Conservation (phyloP, 2,113 vertebrate genomes). For the Seriola rivoliana region DNA sequence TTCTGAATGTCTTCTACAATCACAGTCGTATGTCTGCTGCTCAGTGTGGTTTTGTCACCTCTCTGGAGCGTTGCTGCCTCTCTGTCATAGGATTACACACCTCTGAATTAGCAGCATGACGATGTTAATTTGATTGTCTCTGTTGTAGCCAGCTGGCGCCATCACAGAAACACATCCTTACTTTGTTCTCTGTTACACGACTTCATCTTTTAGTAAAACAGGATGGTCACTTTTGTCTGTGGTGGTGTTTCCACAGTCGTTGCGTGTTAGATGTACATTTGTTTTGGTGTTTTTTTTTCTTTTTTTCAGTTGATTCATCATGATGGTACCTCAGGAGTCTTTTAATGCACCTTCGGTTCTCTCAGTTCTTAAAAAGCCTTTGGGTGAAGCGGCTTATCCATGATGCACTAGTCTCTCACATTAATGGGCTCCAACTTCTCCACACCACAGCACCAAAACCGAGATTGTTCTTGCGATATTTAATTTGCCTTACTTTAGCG, state of each 20-base stretch:
- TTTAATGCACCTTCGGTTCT: conserved; percentile 5
- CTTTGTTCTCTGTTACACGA: conserved; percentile 15
- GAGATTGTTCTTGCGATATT: conserved; percentile 29
- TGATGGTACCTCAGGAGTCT: conserved; percentile 70
- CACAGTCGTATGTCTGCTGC: conserved; percentile 10
- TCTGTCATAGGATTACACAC: not conserved
- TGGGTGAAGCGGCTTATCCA: conserved; percentile 12
- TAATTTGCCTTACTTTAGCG: conserved; percentile 70
- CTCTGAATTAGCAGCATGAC: not conserved
- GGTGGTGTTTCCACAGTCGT: not conserved
- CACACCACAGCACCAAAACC: conserved; percentile 21
- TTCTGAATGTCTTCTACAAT: conserved; percentile 40
- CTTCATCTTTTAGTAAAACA: not conserved
- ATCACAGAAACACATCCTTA: not conserved
- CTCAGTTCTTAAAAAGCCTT: conserved; percentile 15
- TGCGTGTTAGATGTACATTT: conserved; percentile 11
- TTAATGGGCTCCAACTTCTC: conserved; percentile 30
- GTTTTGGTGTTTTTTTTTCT: conserved; percentile 1
- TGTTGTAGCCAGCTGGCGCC: not conserved
- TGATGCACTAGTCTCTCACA: conserved; percentile 45
- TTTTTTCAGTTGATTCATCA: conserved; percentile 25
- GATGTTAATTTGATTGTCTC: not conserved
- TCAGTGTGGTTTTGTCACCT: conserved; percentile 32
- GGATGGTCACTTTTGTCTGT: conserved; percentile 7
- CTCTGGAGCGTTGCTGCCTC: conserved; percentile 20